Percentiles rank a stretch among this genome's conserved stretches.
phyloP scores from a whole-genome alignment of 2,888 invertebrate genomes.

The Antheraea yamamai region DNA sequence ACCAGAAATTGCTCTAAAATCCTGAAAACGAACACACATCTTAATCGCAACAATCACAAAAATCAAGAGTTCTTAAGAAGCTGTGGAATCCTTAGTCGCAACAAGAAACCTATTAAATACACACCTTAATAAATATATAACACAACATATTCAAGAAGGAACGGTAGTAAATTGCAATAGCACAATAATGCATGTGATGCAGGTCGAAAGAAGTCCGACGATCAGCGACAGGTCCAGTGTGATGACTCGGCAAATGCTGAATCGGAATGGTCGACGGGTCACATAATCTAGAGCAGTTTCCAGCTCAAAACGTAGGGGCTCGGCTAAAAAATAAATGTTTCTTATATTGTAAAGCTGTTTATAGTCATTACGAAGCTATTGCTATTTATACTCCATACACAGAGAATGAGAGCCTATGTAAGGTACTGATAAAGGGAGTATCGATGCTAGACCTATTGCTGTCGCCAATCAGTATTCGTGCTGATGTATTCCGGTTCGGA shows the following conservation, averaged over 20 bases:
- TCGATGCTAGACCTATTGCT: too few species aligned
- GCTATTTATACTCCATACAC: too few species aligned
- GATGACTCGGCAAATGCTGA: conserved; percentile 1
- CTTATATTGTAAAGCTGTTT: too few species aligned
- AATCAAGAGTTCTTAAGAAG: not conserved
- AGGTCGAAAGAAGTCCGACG: not conserved
- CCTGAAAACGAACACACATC: too few species aligned
- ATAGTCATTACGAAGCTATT: too few species aligned
- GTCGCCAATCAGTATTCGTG: too few species aligned
- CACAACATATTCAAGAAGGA: not conserved
- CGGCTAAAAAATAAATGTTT: conserved; percentile 15
- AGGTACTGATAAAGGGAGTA: too few species aligned
- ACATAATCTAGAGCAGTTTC: conserved; percentile 13
- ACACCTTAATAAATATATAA: not conserved
- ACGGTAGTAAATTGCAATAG: conserved; percentile 15
- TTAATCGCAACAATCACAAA: too few species aligned
- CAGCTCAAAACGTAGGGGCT: conserved; percentile 17
- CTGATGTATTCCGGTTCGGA: too few species aligned
- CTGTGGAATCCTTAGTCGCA: not conserved
- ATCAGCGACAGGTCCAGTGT: not conserved
- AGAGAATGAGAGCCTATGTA: too few species aligned
- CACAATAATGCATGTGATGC: conserved; percentile 20
- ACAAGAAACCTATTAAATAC: not conserved
- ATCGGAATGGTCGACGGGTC: conserved; percentile 17
- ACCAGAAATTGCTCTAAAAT: too few species aligned